Evolutionary conservation across 2,888 invertebrate genomes (phyloP).

Genomic region (Heterodera filipjevi): DNA sequence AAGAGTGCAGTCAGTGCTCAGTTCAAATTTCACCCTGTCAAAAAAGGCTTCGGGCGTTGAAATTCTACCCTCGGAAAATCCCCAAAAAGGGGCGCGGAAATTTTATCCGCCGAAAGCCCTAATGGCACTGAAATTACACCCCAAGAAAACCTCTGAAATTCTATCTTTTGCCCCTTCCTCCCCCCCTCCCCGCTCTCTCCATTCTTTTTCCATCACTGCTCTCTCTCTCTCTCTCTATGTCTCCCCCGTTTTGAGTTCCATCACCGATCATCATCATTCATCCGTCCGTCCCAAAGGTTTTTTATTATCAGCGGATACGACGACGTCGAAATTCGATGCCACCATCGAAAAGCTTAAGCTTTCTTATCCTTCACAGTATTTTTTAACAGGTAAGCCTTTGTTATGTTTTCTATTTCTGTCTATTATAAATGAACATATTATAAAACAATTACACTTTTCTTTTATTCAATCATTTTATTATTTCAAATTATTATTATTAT

Average conservation of each 20-base stretch:
- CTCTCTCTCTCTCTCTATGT: not conserved
- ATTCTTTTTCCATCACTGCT: not conserved
- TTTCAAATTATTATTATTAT: no score
- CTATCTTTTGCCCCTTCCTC: not conserved
- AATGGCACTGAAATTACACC: slow-evolving; percentile 8
- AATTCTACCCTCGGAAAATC: not conserved
- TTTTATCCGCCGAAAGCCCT: not conserved
- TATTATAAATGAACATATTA: no score
- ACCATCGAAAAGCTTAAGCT: no score
- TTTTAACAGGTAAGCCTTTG: no score
- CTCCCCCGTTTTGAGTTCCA: not conserved
- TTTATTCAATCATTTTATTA: no score
- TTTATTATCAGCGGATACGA: no score
- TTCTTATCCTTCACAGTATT: no score
- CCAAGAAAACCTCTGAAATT: slow-evolving; percentile 11
- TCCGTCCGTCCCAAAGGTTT: not conserved
- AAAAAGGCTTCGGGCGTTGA: slow-evolving; percentile 2
- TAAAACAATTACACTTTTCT: no score
- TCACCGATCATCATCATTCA: not conserved
- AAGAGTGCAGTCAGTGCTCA: not conserved
- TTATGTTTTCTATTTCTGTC: no score
- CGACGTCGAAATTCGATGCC: no score
- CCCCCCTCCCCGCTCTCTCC: not conserved
- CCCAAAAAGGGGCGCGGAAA: not conserved
- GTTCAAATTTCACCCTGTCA: not conserved